Evolutionary conservation across 2,113 vertebrate species (phyloP), one percentile per base, ranked within the genome.

Genomic region (Tetraodon nigroviridis): DNA sequence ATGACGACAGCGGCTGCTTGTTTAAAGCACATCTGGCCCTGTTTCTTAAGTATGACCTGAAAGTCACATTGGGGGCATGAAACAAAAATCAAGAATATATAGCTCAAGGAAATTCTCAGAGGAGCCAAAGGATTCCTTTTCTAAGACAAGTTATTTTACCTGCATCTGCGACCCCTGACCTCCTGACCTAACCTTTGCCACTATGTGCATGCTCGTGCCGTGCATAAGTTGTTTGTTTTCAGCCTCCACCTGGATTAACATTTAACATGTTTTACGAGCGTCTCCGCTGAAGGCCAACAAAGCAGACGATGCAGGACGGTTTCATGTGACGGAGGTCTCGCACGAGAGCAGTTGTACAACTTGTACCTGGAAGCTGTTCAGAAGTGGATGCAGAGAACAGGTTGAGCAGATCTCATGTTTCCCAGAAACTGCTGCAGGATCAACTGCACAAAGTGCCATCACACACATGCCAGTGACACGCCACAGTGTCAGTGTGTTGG

Each of bases 171-270:
- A 32, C 29, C 29, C 2, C 8, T 32, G 29, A 32, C 2, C 29
- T 32, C 32, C 32, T 12, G 70, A 69, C 51, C 40, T 78, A 64
- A 78, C 71, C 64, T 76, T 79, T 77, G 74, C 27, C 58, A 24
- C 8, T 16, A 60, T 53, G 32, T 45, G 60, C 68, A 55, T 54
- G 58, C 57, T 73, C 6, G 55, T 54, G 40, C 22, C 53, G 54
- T 52, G 18, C 17, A 24, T 3, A 55, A 37, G 17, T 41, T 29
- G 21, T n/a, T 75, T 67, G 65, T 64, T 41, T 27, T 58, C 13
- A 51, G 16, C 19, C 58, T 65, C 17, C 65, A 73, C 32, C 69
- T 51, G 71, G 32, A 57, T 64, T 19, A 71, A 64, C 49, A 55
- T 71, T 71, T 55, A 59, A 50, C 46, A 41, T 55, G 32, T 51